A percentile compares a stretch with the other conserved stretches of the same genome.
Conservation (phyloP, 2,113 vertebrate genomes). For the Tenrec ecaudatus region DNA sequence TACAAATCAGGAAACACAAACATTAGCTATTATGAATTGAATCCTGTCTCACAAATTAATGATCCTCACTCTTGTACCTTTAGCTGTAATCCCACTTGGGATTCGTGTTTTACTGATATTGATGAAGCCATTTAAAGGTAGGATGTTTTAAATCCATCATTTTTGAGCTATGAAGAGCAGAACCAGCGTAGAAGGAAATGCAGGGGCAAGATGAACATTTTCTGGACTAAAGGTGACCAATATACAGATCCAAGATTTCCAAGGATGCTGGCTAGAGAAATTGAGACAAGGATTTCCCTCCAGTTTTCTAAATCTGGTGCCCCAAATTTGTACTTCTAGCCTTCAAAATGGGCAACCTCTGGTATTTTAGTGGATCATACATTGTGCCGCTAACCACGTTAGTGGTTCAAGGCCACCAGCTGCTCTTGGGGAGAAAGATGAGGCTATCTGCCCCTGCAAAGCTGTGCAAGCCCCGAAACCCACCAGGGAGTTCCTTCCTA, state of each 20-base stretch:
- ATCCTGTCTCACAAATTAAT: neutral
- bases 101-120: neutral
- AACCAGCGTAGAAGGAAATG: neutral
- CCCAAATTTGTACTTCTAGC: neutral
- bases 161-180: neutral
- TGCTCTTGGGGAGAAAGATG: no score
- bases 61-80: neutral
- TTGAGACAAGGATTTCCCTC: neutral
- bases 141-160: neutral
- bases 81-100: neutral
- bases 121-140: neutral
- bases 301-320: neutral
- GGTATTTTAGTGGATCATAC: no score
- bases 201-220: neutral
- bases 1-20: slow-evolving; percentile 44
- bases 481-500: no score
- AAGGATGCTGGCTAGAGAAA: neutral
- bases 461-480: no score
- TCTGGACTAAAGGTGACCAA: neutral
- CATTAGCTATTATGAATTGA: neutral
- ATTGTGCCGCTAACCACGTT: no score
- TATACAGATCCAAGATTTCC: neutral
- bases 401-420: no score
- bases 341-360: neutral
- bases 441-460: no score